Evolutionary conservation across 2,888 invertebrate species (phyloP), one percentile per base, ranked within the genome.

Genomic region (Brenthis daphne): DNA sequence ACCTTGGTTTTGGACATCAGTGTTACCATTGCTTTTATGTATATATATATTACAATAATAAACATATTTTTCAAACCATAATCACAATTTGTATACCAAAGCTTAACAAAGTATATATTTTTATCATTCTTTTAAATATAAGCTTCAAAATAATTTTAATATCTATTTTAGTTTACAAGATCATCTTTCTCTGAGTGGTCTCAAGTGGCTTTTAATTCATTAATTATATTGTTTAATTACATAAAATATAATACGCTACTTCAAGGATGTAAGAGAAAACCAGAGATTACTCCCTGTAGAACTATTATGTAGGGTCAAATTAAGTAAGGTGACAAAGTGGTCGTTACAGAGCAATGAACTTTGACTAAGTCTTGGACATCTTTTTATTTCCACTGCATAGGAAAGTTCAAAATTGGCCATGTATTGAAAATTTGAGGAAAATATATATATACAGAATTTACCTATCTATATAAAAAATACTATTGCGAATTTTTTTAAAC

Each of bases 251-350:
- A 58, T 63, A 33, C 13, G 4, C 50, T 51, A 47, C 16, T 60
- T 60, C 33, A 47, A 56, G 47, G 63, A 66, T 20, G 48, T 43
- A 60, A 57, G 53, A 12, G 50, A 64, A 51, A 57, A 48, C 50
- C n/a, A 63, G 58, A 64, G 48, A 67, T 55, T 70, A 47, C 24
- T 64, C 67, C 54, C 58, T 12, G 55, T 55, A 56, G 64, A 54
- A 55, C 67, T 67, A 55, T 64, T 67, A 67, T 20, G 43, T 55
- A 58, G 29, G 57, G 58, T 55, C 64, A 70, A 70, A 64, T 67
- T 64, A 58, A 58, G 64, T 58, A 58, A 50, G 20, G 16, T 43
- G 56, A 64, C 16, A 47, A 60, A 60, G 58, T 48, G 48, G 58
- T n/a, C 48, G 54, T 54, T 54, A 13, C 54, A 43, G 54, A 13